phyloP scores from a whole-genome alignment of 1,140 invertebrate genomes.

The Lepidurus arcticus region DNA sequence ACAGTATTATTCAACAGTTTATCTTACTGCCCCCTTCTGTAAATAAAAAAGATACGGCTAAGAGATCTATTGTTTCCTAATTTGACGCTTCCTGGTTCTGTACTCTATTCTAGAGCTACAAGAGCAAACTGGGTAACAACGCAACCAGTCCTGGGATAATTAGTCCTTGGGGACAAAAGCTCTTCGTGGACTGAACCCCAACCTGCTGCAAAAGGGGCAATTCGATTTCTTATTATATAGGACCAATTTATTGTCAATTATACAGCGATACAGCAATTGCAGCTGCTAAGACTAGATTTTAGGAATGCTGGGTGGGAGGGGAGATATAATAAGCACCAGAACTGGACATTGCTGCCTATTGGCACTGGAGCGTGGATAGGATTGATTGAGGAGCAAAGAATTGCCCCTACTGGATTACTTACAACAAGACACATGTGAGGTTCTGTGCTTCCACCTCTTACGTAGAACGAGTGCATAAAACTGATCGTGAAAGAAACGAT shows the following conservation, averaged over 20 bases:
- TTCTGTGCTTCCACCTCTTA: not conserved
- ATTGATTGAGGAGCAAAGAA: not conserved
- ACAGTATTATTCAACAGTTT: conserved; percentile 4
- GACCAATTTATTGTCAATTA: not conserved
- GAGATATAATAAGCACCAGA: not conserved
- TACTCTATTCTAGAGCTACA: not conserved
- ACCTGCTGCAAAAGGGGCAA: not conserved
- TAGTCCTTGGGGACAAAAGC: conserved; percentile 17
- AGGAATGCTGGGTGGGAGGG: not conserved
- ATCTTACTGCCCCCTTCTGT: not conserved
- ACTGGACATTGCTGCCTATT: not conserved
- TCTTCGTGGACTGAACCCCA: not conserved
- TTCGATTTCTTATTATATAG: not conserved
- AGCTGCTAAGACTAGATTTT: not conserved
- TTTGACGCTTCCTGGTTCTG: not conserved
- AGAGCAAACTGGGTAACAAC: not conserved
- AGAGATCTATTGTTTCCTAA: conserved; percentile 10
- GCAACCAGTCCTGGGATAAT: not conserved
- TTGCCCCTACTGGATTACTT: not conserved
- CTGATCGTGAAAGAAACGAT: not conserved
- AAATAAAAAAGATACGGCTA: not conserved
- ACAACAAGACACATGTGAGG: not conserved
- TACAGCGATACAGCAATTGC: not conserved
- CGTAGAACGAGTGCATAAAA: not conserved
- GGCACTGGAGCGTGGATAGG: not conserved